Evolutionary conservation across 2,797 vertebrate genomes (phyloP).

Genomic region (Parotocinclus haroldoi): DNA sequence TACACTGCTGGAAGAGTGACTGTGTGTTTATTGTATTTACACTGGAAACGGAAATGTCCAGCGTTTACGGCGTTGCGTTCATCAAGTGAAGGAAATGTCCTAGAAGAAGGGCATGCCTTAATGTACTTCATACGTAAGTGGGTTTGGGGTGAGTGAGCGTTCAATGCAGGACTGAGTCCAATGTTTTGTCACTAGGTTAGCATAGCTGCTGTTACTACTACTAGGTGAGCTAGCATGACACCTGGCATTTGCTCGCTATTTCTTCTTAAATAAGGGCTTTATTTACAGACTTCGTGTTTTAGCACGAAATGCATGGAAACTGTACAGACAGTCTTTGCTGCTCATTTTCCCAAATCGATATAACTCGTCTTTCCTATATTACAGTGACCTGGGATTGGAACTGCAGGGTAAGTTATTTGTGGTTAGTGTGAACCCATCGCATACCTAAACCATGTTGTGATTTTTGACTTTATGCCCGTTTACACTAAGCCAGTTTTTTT

Average conservation of each 20-base stretch:
- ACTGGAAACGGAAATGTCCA: neutral
- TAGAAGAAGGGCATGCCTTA: conserved; percentile 56
- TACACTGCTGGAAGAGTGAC: neutral
- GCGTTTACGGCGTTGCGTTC: neutral
- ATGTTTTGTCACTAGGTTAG: conserved; percentile 28
- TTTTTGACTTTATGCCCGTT: too few species aligned
- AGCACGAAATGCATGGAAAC: too few species aligned
- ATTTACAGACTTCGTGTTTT: too few species aligned
- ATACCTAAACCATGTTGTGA: too few species aligned
- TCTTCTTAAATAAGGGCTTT: neutral
- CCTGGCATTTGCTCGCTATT: neutral
- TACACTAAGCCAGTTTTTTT: too few species aligned
- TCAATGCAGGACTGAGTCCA: conserved; percentile 11
- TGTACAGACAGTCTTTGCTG: too few species aligned
- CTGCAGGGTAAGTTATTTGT: too few species aligned
- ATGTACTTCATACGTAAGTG: conserved; percentile 69
- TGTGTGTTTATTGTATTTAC: conserved; percentile 7
- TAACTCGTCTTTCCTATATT: too few species aligned
- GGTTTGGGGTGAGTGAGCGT: neutral
- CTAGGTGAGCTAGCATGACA: conserved; percentile 20
- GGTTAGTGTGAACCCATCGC: too few species aligned
- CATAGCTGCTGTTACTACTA: conserved; percentile 21
- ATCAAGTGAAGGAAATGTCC: neutral
- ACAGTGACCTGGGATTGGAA: too few species aligned
- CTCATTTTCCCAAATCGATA: too few species aligned